These are phyloP conservation scores for Lethrus apterus DNA, from an alignment of 1,140 invertebrate species.

Conservation along the genomic window DNA sequence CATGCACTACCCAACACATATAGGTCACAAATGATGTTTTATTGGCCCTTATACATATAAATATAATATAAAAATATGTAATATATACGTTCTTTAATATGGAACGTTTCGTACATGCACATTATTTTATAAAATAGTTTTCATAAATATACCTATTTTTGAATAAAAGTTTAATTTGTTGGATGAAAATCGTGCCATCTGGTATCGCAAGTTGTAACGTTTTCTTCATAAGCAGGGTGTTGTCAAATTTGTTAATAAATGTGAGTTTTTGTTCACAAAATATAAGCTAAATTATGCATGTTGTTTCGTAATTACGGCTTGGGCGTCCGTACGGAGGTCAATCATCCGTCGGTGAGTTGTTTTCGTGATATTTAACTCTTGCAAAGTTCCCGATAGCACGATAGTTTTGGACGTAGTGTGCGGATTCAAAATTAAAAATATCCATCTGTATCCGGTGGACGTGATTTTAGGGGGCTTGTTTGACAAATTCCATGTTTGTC, in stretches of 20 bases:
- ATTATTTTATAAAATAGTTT: too few relatives aligned
- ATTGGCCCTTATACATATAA: too few relatives aligned
- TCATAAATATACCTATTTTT: too few relatives aligned
- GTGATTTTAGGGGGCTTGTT: background rate
- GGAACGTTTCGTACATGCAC: too few relatives aligned
- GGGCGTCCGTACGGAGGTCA: background rate
- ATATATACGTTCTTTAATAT: too few relatives aligned
- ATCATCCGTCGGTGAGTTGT: slow-evolving; percentile 12
- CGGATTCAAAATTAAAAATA: slow-evolving; percentile 10
- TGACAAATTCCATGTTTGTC: background rate
- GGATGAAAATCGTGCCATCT: background rate
- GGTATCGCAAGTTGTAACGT: background rate
- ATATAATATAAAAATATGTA: too few relatives aligned
- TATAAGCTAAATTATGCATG: slow-evolving; percentile 14
- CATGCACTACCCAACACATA: too few relatives aligned
- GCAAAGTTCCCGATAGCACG: too few relatives aligned
- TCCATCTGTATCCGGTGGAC: background rate
- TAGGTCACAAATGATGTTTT: too few relatives aligned
- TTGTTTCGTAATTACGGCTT: background rate
- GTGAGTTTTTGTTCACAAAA: slow-evolving; percentile 19
- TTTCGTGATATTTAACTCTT: slow-evolving; percentile 18
- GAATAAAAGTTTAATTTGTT: too few relatives aligned
- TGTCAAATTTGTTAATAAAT: slow-evolving; percentile 26
- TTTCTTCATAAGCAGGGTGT: slow-evolving; percentile 19
- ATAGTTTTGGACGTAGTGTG: too few relatives aligned